Evolutionary conservation across 2,797 vertebrate genomes (phyloP), one percentile per base, ranked within the genome.

Genomic region (Gorsachius magnificus): DNA sequence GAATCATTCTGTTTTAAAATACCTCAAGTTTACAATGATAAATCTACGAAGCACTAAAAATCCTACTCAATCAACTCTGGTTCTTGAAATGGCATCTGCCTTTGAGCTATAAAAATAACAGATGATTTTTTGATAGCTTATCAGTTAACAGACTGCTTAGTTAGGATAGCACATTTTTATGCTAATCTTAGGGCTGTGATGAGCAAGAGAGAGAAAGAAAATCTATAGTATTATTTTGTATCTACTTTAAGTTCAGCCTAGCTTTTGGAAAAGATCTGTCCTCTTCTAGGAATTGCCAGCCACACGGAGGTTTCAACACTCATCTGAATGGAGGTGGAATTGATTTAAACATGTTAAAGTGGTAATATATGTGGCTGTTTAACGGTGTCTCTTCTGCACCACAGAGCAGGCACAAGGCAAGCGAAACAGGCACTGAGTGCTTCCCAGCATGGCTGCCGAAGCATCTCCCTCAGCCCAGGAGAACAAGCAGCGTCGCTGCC

Each of bases 111-210:
- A 98, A 98, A 98, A 98, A 98, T 98, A 98, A 98, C 98, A 98
- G 98, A 98, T 98, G 98, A 98, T 97, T 98, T 98, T 98, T 98
- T 98, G 98, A 98, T 98, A 98, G 98, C 98, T 98, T 98, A 98
- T 98, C 98, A 98, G 98, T 98, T 98, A 98, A 98, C 98, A 98
- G 98, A 98, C 98, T 98, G 98, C 98, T 98, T 98, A 98, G 98
- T 98, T 98, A 98, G 98, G 97, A 97, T 96, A 97, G 98, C 98
- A 98, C 98, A 98, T 98, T 98, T 98, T 98, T 98, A 98, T 98
- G 98, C 97, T 98, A 98, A 98, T 98, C 97, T 98, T 97, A 97
- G 94, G 96, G 95, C 94, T 97, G 93, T 94, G 98, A 97, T 97
- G 96, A 97, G 95, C 15, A 35, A 83, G 95, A 87, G 93, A 92